These are phyloP conservation scores for Malurus leucopterus DNA, from an alignment of 2,797 vertebrate genomes.

Conservation along the genomic window DNA sequence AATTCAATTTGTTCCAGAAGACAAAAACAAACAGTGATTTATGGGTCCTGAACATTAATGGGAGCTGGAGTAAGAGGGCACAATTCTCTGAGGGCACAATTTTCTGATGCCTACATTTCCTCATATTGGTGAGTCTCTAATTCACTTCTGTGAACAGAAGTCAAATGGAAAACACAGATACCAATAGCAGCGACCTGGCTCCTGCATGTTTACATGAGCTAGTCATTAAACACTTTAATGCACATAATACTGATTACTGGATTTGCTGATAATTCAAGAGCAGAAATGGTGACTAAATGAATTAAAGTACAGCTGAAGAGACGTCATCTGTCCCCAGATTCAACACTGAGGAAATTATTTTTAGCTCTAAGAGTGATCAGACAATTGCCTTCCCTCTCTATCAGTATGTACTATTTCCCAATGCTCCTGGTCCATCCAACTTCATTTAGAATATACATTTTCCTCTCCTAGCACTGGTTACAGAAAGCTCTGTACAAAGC, in stretches of 20 bases:
- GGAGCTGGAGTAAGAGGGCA: background rate
- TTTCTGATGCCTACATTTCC: background rate
- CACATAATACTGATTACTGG: background rate
- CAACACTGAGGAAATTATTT: background rate
- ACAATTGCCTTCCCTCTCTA: background rate
- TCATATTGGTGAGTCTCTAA: background rate
- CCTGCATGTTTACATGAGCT: background rate
- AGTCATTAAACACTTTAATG: background rate
- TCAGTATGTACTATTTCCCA: background rate
- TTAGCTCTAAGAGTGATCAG: background rate
- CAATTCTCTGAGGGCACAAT: background rate
- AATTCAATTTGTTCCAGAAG: background rate
- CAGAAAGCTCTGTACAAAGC: background rate
- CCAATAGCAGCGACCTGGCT: background rate
- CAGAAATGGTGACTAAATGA: background rate
- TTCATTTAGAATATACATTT: background rate
- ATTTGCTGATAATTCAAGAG: background rate
- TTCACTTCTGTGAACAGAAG: background rate
- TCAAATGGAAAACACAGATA: background rate
- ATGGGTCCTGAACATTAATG: background rate
- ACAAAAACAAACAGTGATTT: background rate
- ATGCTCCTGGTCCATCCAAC: background rate
- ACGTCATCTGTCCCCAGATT: background rate
- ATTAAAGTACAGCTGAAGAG: background rate
- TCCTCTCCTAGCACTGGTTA: background rate